Evolutionary conservation across 2,888 invertebrate genomes (phyloP), one percentile per base, ranked within the genome.

Genomic region (Habrosyne pyritoides): DNA sequence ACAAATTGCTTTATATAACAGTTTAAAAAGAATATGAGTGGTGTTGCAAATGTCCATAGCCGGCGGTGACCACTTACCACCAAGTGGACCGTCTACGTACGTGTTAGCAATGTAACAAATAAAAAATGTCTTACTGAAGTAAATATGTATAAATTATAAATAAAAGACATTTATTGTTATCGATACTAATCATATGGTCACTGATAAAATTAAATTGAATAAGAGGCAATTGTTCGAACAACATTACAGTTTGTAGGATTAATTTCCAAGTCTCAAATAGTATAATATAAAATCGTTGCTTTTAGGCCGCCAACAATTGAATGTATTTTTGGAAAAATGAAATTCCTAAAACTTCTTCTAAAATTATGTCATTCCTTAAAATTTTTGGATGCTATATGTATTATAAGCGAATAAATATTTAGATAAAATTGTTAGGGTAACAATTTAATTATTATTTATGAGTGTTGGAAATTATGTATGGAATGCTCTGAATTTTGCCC

Each of bases 351-450:
- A n/a, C 10, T 21, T 52, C 52, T 52, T 48, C 46, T 55, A 47
- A 48, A 50, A 50, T 60, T 65, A 66, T 63, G 62, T 59, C 63
- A 67, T 69, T 66, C 63, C 64, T 66, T 59, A 53, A 47, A 55
- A 48, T 58, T 55, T n/a, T 63, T 55, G 54, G 53, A 66, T 58
- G 61, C 61, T 67, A 55, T 55, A 54, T 64, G 53, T 63, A 8
- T 6, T 12, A 33, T 33, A 64, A 55, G 52, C 64, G 64, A 62
- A 57, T 62, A 63, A 58, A 53, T 52, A 54, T 36, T 56, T 67
- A 64, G 63, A 56, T 53, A 49, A 56, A 61, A 58, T 54, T 60
- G 57, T 63, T 51, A 60, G 60, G 52, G 12, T 59, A 49, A 59
- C 59, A 55, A 56, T 62, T 61, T 47, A 59, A 49, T 58, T 61